These are phyloP conservation scores for Chlorodrepanis virens DNA, from an alignment of 2,113 vertebrate species.

Conservation along the genomic window DNA sequence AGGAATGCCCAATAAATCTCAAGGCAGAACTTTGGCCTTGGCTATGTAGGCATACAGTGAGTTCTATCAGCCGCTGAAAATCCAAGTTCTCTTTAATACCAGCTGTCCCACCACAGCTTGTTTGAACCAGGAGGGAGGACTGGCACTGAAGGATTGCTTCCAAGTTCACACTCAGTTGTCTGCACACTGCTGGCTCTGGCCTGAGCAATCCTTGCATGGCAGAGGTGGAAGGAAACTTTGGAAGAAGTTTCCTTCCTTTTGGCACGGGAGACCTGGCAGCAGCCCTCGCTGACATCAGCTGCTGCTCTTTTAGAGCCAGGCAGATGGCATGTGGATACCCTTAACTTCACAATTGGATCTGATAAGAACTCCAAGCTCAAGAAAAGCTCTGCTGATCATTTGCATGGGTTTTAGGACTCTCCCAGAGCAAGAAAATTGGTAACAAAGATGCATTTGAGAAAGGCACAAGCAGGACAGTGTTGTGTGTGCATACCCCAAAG, in stretches of 20 bases:
- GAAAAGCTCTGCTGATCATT: not conserved
- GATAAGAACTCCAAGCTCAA: not conserved
- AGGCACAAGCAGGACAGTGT: not conserved
- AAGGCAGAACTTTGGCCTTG: not conserved
- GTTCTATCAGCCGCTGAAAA: not conserved
- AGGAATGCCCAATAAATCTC: not conserved
- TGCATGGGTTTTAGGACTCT: not conserved
- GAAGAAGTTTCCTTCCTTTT: not conserved
- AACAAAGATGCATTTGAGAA: not conserved
- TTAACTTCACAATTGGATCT: not conserved
- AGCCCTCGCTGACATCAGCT: not conserved
- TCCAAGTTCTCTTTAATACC: not conserved
- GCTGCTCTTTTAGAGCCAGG: not conserved
- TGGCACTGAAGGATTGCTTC: not conserved
- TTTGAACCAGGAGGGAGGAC: not conserved
- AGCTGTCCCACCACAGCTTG: not conserved
- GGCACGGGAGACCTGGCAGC: not conserved
- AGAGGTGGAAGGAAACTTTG: not conserved
- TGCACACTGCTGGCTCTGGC: not conserved
- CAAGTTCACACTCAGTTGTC: accelerated
- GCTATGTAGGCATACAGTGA: not conserved
- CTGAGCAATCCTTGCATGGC: not conserved
- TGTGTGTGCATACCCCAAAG: not conserved
- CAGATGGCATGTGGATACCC: not conserved
- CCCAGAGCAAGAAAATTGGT: not conserved